Evolutionary conservation across 2,797 vertebrate species (phyloP), one percentile per base, ranked within the genome.

Genomic region (Distichodus sexfasciatus): DNA sequence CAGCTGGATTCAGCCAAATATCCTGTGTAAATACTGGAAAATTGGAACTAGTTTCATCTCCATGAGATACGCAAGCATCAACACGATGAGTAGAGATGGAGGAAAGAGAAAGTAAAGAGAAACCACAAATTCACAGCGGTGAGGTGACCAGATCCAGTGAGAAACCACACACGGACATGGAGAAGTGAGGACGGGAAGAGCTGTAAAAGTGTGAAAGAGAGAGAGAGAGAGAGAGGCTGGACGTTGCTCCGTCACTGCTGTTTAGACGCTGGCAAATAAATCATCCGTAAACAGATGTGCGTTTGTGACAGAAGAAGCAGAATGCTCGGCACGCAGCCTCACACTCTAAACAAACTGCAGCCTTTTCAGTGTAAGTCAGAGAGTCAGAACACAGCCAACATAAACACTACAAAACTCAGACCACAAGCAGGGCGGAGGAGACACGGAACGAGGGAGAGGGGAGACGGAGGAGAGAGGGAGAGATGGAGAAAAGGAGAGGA

Each of bases 231-330:
- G 23, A 65, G 63, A 15, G 24, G 51, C 51, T 61, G 48, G 35
- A 77, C 79, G 61, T 74, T 69, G 59, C 4, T 0, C 62, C 69
- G 78, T 87, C 76, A 24, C 24, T 21, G 71, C 50, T 81, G 75
- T 84, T 84, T 82, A 71, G 66, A 66, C 63, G 75, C 44, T 47
- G 44, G 79, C 81, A 78, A 74, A 78, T 75, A 78, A 74, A 78
- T 75, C 77, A 72, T 58, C 44, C 74, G 15, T 86, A 88, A 89
- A 88, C 84, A 87, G 5, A 43, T 63, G 59, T 48, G 81, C 83
- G 78, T 75, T 35, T 28, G 72, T 69, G 80, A 74, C 65, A 29
- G 17, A 9, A 48, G 79, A 81, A 65, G 35, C 79, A 81, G 68
- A 72, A 81, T 79, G 66, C 79, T 73, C 29, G 40, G 66, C n/a